These are phyloP conservation scores for Sebastes goodei DNA, from an alignment of 2,797 vertebrate species.

Conservation along the genomic window DNA sequence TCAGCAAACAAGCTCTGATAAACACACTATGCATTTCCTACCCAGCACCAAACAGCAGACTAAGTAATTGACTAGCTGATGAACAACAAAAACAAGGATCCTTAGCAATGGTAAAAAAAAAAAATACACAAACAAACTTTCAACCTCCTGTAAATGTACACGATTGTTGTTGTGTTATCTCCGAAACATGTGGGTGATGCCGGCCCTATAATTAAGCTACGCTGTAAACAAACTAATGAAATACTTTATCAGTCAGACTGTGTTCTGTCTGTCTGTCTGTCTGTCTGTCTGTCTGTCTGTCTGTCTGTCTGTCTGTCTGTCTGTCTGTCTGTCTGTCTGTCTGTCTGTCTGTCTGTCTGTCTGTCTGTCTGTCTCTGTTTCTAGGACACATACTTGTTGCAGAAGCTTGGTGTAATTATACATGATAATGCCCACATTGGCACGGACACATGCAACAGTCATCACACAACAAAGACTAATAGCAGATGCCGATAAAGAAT, in stretches of 20 bases:
- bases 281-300: not conserved
- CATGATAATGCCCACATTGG: not conserved
- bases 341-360: not conserved
- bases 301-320: not conserved
- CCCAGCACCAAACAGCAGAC: too few relatives aligned
- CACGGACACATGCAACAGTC: not conserved
- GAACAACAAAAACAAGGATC: not conserved
- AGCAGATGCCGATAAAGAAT: constrained; percentile 7
- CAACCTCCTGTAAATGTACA: not conserved
- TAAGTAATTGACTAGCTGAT: not conserved
- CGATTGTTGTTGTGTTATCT: not conserved
- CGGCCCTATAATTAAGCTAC: not conserved
- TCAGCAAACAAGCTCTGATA: not conserved
- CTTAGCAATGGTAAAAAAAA: not conserved
- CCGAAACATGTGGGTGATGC: constrained; percentile 6
- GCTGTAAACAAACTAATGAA: constrained; percentile 35
- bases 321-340: not conserved
- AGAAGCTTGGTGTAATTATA: constrained; percentile 26
- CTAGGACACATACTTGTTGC: not conserved
- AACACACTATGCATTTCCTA: not conserved
- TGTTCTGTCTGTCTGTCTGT: not conserved
- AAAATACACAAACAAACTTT: not conserved
- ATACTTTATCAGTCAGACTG: constrained; percentile 13
- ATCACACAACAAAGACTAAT: constrained; percentile 8
- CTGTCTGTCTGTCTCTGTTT: not conserved